phyloP scores from a whole-genome alignment of 2,888 invertebrate genomes.

The Girardia tigrina region DNA sequence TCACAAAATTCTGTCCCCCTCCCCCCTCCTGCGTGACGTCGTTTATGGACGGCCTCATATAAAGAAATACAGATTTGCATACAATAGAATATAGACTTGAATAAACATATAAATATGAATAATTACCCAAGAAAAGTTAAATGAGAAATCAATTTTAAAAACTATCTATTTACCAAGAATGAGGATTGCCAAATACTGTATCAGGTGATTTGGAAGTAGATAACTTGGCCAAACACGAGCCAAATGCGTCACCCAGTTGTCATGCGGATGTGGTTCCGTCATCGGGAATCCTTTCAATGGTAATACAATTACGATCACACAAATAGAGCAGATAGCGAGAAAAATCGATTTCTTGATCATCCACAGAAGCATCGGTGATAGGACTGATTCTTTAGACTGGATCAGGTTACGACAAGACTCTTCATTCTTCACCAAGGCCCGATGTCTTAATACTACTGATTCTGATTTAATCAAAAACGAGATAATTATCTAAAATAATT shows the following conservation, averaged over 20 bases:
- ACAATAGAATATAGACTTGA: no score
- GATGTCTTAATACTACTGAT: neutral
- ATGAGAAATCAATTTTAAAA: no score
- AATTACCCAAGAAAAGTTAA: no score
- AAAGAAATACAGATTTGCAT: no score
- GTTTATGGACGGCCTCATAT: no score
- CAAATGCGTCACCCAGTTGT: neutral
- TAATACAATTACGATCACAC: neutral
- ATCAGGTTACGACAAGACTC: neutral
- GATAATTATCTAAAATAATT: neutral
- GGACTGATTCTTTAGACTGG: neutral
- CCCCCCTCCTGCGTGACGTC: no score
- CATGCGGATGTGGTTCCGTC: neutral
- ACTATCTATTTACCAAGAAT: neutral
- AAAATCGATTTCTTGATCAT: neutral
- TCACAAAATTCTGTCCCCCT: no score
- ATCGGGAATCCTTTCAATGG: neutral
- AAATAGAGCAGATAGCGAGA: neutral
- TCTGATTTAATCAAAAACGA: neutral
- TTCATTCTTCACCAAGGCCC: neutral
- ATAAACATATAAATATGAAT: no score
- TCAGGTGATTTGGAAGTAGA: slow-evolving; percentile 14
- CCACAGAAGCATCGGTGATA: neutral
- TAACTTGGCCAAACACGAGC: neutral
- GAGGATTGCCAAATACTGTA: neutral